Conservation (phyloP, 2,888 invertebrate genomes). For the Polydrusus pterygomalis region DNA sequence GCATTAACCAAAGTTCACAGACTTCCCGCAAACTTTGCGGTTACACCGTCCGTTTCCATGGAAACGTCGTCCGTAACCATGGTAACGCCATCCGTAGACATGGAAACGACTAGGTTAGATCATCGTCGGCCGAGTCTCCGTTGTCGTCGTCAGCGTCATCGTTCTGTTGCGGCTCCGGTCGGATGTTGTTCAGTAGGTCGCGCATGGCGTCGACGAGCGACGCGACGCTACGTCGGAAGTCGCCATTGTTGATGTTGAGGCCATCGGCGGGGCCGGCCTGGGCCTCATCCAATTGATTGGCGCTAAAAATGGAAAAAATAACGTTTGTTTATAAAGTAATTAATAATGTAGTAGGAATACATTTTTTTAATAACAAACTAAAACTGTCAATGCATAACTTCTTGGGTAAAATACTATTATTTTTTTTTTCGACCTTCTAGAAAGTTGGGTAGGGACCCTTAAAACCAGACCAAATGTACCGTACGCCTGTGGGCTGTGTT, state of each 20-base stretch:
- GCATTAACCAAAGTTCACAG: not conserved
- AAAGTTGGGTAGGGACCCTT: no score
- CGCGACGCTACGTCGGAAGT: conserved; percentile 79
- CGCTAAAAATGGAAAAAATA: not conserved
- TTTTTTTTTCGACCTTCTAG: no score
- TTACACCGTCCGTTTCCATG: not conserved
- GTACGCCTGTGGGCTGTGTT: no score
- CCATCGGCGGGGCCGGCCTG: conserved; percentile 37
- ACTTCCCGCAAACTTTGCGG: not conserved
- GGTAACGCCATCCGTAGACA: not conserved
- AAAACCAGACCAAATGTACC: no score
- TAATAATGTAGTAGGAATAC: no score
- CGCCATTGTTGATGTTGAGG: conserved; percentile 64
- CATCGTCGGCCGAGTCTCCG: conserved; percentile 48
- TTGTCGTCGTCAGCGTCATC: conserved; percentile 53
- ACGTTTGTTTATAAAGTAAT: no score
- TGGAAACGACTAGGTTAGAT: conserved; percentile 36
- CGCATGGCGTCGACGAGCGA: conserved; percentile 83
- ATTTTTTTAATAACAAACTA: no score
- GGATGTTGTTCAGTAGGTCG: conserved; percentile 80
- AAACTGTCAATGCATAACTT: no score
- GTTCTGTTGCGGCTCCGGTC: conserved; percentile 71
- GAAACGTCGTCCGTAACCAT: not conserved
- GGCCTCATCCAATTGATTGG: conserved; percentile 27
- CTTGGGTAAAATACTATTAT: no score